Conservation (phyloP, 2,888 invertebrate genomes). For the Axea sp. region DNA sequence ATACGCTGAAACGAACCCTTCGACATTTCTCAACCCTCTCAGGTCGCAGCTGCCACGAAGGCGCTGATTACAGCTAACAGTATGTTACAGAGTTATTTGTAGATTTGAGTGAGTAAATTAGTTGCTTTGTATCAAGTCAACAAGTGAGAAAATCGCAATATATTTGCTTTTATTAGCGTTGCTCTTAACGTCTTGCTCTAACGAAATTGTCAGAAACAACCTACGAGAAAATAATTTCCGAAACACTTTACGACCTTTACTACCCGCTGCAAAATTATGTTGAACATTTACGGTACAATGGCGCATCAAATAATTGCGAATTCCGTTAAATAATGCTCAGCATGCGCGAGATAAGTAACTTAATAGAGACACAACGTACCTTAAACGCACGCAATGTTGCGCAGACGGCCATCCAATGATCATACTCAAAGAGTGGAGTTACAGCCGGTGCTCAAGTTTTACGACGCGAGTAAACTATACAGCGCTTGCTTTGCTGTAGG, state of each 20-base stretch:
- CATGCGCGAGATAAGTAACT: constrained; percentile 10
- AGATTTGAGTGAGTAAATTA: constrained; percentile 36
- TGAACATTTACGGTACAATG: too few relatives aligned
- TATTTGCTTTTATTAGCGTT: constrained; percentile 9
- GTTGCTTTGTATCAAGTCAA: constrained; percentile 40
- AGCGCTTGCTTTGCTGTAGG: constrained; percentile 57
- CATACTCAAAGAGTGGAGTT: constrained; percentile 29
- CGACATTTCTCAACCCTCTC: constrained; percentile 60
- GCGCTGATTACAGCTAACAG: constrained; percentile 65
- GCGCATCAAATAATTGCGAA: too few relatives aligned
- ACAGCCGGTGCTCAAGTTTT: constrained; percentile 50
- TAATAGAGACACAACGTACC: too few relatives aligned
- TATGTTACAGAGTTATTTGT: constrained; percentile 49
- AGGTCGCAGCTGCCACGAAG: constrained; percentile 63
- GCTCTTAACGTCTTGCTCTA: neutral
- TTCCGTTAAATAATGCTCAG: too few relatives aligned
- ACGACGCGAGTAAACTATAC: constrained; percentile 53
- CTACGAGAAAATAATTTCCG: neutral
- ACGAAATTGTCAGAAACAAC: neutral
- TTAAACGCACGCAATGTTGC: constrained; percentile 18
- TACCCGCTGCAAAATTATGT: too few relatives aligned
- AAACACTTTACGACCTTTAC: too few relatives aligned
- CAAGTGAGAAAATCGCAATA: constrained; percentile 33
- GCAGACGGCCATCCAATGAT: constrained; percentile 18
- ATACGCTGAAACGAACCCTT: constrained; percentile 45